phyloP scores from a whole-genome alignment of 2,113 vertebrate genomes.

The Cyprinodon variegatus region DNA sequence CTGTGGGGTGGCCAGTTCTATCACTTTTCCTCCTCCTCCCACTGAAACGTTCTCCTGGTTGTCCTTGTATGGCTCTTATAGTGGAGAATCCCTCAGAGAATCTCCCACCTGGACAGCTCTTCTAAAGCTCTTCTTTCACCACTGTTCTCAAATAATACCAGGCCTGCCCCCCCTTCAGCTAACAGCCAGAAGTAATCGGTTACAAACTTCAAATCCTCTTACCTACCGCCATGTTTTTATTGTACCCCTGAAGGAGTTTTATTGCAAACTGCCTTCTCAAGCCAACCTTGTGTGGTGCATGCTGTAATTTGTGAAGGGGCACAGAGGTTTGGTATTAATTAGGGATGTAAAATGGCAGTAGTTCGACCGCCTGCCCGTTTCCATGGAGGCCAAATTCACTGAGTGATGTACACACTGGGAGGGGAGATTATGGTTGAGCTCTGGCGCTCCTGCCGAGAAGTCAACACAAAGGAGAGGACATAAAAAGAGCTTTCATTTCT shows the following conservation, averaged over 20 bases:
- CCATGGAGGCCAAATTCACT: slow-evolving; percentile 71
- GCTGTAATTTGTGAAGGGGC: slow-evolving; percentile 73
- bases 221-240: slow-evolving; percentile 72
- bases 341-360: slow-evolving; percentile 63
- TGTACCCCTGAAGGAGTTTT: slow-evolving; percentile 76
- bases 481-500: slow-evolving; percentile 72
- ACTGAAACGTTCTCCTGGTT: slow-evolving; percentile 43
- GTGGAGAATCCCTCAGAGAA: slow-evolving; percentile 60
- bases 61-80: slow-evolving; percentile 73
- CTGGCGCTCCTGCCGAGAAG: slow-evolving; percentile 59
- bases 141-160: slow-evolving; percentile 67
- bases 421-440: slow-evolving; percentile 66
- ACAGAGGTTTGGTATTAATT: slow-evolving; percentile 80
- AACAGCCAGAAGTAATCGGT: slow-evolving; percentile 70
- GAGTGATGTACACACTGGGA: slow-evolving; percentile 71
- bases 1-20: slow-evolving; percentile 60
- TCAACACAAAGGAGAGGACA: slow-evolving; percentile 71
- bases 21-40: slow-evolving; percentile 21
- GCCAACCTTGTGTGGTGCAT: slow-evolving; percentile 66
- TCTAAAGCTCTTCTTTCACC: slow-evolving; percentile 73
- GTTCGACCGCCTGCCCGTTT: slow-evolving; percentile 69
- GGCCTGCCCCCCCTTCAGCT: slow-evolving; percentile 31
- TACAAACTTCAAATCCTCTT: slow-evolving; percentile 64
- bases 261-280: slow-evolving; percentile 65
- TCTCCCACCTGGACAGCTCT: slow-evolving; percentile 70